Evolutionary conservation across 2,888 invertebrate species (phyloP), one percentile per base, ranked within the genome.

Genomic region (Anticlea derivata): DNA sequence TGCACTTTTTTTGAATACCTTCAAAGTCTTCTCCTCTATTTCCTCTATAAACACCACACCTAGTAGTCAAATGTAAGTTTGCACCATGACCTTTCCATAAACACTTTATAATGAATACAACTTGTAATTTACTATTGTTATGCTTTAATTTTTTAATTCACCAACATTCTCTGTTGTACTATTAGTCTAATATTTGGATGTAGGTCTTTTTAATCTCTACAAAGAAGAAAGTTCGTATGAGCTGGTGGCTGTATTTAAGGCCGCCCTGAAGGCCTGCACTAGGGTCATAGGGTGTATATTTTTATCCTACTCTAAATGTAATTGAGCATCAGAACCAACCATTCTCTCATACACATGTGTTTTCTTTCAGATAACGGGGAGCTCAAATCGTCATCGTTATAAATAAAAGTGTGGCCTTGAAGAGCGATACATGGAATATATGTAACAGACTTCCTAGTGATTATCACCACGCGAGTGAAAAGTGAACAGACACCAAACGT

Each of bases 301-400:
- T n/a, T n/a, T n/a, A n/a, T n/a, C n/a, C n/a, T n/a, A n/a, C n/a
- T n/a, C n/a, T n/a, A n/a, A n/a, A n/a, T n/a, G n/a, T n/a, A n/a
- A n/a, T n/a, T n/a, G n/a, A n/a, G n/a, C n/a, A n/a, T n/a, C n/a
- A n/a, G n/a, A n/a, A n/a, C n/a, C n/a, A n/a, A n/a, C n/a, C n/a
- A n/a, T n/a, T n/a, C n/a, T n/a, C n/a, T n/a, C n/a, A n/a, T n/a
- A n/a, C n/a, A n/a, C n/a, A 40, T 5, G 26, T 27, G 7, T 20
- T 44, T 26, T 5, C 13, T 51, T 80, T 58, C 78, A 83, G 83
- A 70, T 58, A 60, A 73, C 62, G 64, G 70, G 65, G 66, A 76
- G 63, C 70, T 75, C 64, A 64, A 73, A 62, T 63, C 68, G 65
- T 62, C 70, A 55, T 63, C 67, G 64, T 52, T 50, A 68, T 50